phyloP scores from a whole-genome alignment of 2,888 invertebrate genomes.

The Nomada fucata region DNA sequence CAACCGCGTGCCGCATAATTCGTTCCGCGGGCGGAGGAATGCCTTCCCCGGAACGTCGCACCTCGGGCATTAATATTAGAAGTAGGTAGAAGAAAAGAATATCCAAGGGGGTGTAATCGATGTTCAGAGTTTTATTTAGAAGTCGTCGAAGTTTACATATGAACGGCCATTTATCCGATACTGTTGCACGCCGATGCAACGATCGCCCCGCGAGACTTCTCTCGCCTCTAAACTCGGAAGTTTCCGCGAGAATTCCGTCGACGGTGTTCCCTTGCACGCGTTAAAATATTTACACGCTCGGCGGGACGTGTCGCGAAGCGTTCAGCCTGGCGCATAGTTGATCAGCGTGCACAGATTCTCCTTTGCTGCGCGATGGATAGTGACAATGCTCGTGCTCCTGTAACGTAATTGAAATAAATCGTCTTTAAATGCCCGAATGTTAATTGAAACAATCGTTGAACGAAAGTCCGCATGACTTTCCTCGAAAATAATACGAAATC shows the following conservation, averaged over 20 bases:
- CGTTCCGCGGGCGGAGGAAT: too few species aligned
- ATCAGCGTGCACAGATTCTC: not conserved
- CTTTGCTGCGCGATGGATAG: not conserved
- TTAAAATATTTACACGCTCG: slow-evolving; percentile 30
- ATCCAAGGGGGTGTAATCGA: not conserved
- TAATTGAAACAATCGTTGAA: too few species aligned
- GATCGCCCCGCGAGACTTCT: too few species aligned
- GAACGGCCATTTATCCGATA: not conserved
- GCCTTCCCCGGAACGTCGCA: too few species aligned
- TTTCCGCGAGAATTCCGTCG: slow-evolving; percentile 18
- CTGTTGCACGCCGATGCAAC: not conserved
- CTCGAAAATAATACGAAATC: not conserved
- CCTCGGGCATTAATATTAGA: too few species aligned
- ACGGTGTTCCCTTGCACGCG: not conserved
- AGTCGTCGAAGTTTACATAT: not conserved
- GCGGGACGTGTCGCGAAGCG: not conserved
- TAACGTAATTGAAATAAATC: slow-evolving; percentile 19
- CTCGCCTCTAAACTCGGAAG: not conserved
- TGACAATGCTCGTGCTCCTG: not conserved
- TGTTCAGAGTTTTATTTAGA: too few species aligned
- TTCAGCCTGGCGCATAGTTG: slow-evolving; percentile 1
- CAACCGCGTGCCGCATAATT: too few species aligned
- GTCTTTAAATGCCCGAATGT: too few species aligned
- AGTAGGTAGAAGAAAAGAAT: not conserved
- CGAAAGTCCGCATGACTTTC: not conserved